Conservation (phyloP, 1,140 invertebrate species). For the Euwallacea fornicatus region DNA sequence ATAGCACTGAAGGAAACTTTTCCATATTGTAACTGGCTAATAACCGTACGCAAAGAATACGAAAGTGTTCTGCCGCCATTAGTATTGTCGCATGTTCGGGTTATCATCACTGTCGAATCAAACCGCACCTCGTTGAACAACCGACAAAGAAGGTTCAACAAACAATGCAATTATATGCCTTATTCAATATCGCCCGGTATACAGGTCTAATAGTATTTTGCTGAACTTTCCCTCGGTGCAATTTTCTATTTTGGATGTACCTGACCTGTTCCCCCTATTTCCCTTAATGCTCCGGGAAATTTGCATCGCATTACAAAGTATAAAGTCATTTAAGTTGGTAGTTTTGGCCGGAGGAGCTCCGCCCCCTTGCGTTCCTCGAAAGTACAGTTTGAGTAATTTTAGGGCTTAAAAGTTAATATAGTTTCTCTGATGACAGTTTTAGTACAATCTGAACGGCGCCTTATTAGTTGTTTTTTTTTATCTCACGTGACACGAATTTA, state of each 20-base stretch:
- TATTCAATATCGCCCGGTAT: not conserved
- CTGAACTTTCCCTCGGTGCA: constrained; percentile 7
- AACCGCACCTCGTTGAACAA: not conserved
- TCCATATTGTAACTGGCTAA: not conserved
- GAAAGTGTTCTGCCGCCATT: not conserved
- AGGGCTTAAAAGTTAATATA: no score
- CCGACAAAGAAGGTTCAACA: not conserved
- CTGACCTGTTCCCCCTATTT: constrained; percentile 1
- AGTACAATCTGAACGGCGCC: no score
- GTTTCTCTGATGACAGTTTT: no score
- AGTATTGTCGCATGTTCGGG: not conserved
- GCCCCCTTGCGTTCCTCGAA: no score
- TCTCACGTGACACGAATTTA: no score
- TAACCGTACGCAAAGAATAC: not conserved
- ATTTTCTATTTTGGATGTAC: constrained; percentile 12
- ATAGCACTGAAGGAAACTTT: not conserved
- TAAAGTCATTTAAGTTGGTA: constrained; percentile 14
- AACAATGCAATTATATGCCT: not conserved
- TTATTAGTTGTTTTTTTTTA: no score
- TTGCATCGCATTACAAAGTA: constrained; percentile 15
- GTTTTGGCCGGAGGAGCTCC: not conserved
- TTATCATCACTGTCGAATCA: not conserved
- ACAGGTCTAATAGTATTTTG: not conserved
- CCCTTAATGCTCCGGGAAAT: constrained; percentile 5
- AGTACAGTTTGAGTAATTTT: no score